These are phyloP conservation scores for Brotula barbata DNA, from an alignment of 2,797 vertebrate species.

Conservation along the genomic window DNA sequence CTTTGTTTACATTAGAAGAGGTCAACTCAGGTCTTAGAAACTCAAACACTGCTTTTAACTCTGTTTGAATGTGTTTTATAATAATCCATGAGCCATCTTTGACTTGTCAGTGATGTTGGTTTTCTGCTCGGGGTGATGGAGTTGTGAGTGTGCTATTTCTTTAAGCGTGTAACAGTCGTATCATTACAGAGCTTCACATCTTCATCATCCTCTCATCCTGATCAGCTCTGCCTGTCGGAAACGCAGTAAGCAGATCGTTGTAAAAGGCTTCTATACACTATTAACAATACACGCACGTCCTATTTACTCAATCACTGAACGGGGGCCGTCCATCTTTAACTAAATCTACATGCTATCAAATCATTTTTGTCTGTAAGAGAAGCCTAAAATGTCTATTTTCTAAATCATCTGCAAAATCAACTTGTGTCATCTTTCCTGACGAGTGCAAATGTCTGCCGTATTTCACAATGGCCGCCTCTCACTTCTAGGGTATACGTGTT, in stretches of 20 bases:
- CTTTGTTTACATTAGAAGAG: neutral
- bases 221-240: neutral
- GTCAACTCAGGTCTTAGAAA: constrained; percentile 16
- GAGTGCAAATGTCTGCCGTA: too few species aligned
- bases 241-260: neutral
- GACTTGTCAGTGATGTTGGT: constrained; percentile 1
- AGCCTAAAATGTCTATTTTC: too few species aligned
- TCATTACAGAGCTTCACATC: constrained; percentile 26
- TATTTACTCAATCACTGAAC: constrained; percentile 14
- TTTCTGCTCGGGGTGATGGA: constrained; percentile 19
- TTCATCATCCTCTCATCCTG: constrained; percentile 8
- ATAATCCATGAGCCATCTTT: constrained; percentile 9
- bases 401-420: too few species aligned
- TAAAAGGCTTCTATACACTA: constrained; percentile 21
- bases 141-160: constrained; percentile 35
- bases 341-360: too few species aligned
- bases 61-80: neutral
- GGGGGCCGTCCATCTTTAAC: too few species aligned
- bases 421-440: too few species aligned
- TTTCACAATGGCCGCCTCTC: too few species aligned
- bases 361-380: too few species aligned
- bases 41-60: constrained; percentile 45
- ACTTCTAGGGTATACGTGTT: too few species aligned
- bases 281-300: constrained; percentile 19
- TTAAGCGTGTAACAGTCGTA: constrained; percentile 59